Percentiles rank a stretch among this genome's conserved stretches.
phyloP scores from a whole-genome alignment of 2,113 vertebrate genomes.

The Oreotrochilus melanogaster region DNA sequence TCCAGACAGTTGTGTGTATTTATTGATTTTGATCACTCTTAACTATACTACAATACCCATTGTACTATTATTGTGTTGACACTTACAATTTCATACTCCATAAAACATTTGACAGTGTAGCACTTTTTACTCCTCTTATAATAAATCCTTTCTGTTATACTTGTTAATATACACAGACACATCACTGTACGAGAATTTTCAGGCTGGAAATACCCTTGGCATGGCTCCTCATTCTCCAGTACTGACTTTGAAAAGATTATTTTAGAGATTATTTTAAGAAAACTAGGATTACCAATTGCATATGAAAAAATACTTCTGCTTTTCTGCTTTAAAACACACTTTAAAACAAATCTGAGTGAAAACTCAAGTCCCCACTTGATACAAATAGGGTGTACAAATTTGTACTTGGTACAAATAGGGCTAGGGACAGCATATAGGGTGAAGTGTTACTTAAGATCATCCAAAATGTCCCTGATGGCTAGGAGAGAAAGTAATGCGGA shows the following conservation, averaged over 20 bases:
- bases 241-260: not conserved
- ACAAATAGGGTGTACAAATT: not conserved
- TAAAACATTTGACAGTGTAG: slow-evolving; percentile 36
- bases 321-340: not conserved
- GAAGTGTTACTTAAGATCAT: not conserved
- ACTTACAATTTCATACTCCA: slow-evolving; percentile 62
- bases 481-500: not conserved
- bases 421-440: not conserved
- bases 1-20: not conserved
- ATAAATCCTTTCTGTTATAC: not conserved
- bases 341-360: not conserved
- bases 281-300: not conserved
- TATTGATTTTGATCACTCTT: slow-evolving; percentile 29
- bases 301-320: not conserved
- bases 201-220: not conserved
- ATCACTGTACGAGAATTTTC: not conserved
- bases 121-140: slow-evolving; percentile 1
- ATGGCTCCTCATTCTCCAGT: not conserved
- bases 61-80: slow-evolving; percentile 9
- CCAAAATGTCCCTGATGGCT: not conserved
- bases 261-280: not conserved
- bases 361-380: not conserved
- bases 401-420: not conserved
- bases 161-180: not conserved
- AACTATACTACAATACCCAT: not conserved